Evolutionary conservation across 2,888 invertebrate species (phyloP), one percentile per base, ranked within the genome.

Genomic region (Capitulum mitella): DNA sequence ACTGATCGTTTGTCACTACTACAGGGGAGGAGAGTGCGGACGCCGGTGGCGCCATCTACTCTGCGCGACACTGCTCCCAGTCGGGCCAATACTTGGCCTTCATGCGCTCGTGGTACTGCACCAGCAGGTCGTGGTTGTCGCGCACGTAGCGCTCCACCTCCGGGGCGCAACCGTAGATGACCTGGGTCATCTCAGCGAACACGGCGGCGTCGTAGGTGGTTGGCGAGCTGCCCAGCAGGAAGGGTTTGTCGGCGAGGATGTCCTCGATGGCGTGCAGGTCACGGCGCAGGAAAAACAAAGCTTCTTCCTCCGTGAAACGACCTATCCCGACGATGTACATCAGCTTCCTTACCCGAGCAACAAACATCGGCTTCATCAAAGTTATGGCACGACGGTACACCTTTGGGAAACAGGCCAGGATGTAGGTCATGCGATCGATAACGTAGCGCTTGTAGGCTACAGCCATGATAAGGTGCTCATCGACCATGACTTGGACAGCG

Each of bases 171-270:
- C 82, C 82, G 83, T 84, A 86, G 40, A 84, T 79, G 3, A 85
- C 82, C 82, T 85, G 85, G 29, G 84, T 83, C 74, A 86, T 78
- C 82, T 84, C 83, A 10, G 85, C 86, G 83, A 87, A 87, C 74
- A 86, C 81, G 3, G 85, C 83, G 82, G 85, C 85, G 81, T 87
- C 86, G 6, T 84, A 82, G 79, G 85, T 84, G 78, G 83, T 81
- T 14, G 85, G 84, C 61, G 82, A 80, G 37, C 84, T 83, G 16
- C 85, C 85, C 83, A 85, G 83, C 61, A 86, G 80, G 80, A 82
- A 86, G 46, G 40, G 76, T 12, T 79, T 78, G 22, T 78, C 76
- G 34, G 79, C 80, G 2, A 61, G 3, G 29, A 61, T 1, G 29
- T 29, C 61, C 6, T 61, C 61, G 29, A 61, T 12, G 14, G 32